Conservation (phyloP, 2,797 vertebrate species). For the Aeoliscus strigatus region DNA sequence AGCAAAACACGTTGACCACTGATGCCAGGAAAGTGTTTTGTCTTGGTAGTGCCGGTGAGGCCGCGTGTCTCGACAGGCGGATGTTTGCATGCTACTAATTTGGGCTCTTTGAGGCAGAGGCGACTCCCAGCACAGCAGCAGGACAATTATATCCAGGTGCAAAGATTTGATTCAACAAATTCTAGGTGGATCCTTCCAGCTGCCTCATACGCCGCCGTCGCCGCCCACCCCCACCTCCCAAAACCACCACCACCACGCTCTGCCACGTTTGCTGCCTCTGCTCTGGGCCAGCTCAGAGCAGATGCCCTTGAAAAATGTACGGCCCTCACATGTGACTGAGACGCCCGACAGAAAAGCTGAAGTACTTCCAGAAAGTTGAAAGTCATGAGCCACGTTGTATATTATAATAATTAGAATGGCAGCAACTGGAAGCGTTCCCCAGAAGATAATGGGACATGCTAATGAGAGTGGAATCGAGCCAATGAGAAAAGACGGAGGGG, state of each 20-base stretch:
- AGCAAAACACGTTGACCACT: slow-evolving; percentile 53
- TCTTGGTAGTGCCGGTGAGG: slow-evolving; percentile 82
- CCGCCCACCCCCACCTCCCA: slow-evolving; percentile 66
- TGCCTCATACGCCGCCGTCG: too few species aligned
- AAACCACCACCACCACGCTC: slow-evolving; percentile 50
- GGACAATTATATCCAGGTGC: slow-evolving; percentile 98
- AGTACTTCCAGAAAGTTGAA: slow-evolving; percentile 78
- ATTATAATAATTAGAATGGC: slow-evolving; percentile 78
- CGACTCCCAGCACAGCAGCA: slow-evolving; percentile 93
- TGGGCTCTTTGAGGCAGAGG: slow-evolving; percentile 86
- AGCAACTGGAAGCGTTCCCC: slow-evolving; percentile 73
- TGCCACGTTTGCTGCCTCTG: slow-evolving; percentile 63
- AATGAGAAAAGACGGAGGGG: slow-evolving; percentile 65
- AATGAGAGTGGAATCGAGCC: slow-evolving; percentile 77
- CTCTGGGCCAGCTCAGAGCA: slow-evolving; percentile 82
- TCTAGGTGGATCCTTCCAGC: slow-evolving; percentile 89
- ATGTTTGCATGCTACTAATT: slow-evolving; percentile 94
- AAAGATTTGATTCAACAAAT: slow-evolving; percentile 98
- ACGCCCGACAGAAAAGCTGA: slow-evolving; percentile 76
- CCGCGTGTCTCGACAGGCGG: slow-evolving; percentile 86
- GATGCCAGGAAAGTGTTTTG: slow-evolving; percentile 75
- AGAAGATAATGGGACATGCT: slow-evolving; percentile 77
- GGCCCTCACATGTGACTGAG: slow-evolving; percentile 71
- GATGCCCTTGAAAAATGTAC: slow-evolving; percentile 85
- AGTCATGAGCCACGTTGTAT: slow-evolving; percentile 77